phyloP scores from a whole-genome alignment of 92 coral and sea anemone species.

The Actinostola sp. region DNA sequence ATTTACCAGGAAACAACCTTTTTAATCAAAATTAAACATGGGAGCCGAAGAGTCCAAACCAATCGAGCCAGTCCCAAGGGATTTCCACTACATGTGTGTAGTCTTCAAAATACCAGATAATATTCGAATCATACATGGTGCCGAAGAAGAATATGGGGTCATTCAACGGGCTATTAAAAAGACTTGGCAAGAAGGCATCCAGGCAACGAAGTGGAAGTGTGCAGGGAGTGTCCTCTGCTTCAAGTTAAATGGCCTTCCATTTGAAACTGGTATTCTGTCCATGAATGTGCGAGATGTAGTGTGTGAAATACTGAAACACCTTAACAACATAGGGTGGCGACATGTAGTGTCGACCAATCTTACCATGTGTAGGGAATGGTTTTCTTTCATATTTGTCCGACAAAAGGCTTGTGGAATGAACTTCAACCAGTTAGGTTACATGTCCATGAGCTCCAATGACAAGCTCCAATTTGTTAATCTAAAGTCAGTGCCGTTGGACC shows the following conservation, averaged over 20 bases:
- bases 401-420: not conserved
- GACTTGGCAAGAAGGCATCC: conserved; percentile 25
- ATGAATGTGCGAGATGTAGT: conserved; percentile 9
- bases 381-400: conserved; percentile 11
- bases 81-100: not conserved
- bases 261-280: conserved; percentile 15
- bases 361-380: not conserved
- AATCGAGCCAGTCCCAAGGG: not conserved
- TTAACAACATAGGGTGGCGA: conserved; percentile 17
- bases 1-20: no score
- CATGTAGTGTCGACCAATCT: conserved; percentile 18
- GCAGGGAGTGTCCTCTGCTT: conserved; percentile 9
- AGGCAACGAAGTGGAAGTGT: conserved; percentile 1
- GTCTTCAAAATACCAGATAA: conserved; percentile 21
- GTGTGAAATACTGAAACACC: conserved; percentile 9
- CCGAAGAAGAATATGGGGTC: conserved; percentile 3
- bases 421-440: conserved; percentile 10
- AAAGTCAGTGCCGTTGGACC: not conserved
- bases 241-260: conserved; percentile 22
- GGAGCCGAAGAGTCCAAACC: conserved; percentile 22
- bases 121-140: conserved; percentile 5
- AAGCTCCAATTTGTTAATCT: conserved; percentile 23
- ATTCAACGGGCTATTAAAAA: not conserved
- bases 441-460: conserved; percentile 2
- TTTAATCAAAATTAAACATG: no score